Evolutionary conservation across 2,888 invertebrate species (phyloP), one percentile per base, ranked within the genome.

Genomic region (Stenurella melanura): DNA sequence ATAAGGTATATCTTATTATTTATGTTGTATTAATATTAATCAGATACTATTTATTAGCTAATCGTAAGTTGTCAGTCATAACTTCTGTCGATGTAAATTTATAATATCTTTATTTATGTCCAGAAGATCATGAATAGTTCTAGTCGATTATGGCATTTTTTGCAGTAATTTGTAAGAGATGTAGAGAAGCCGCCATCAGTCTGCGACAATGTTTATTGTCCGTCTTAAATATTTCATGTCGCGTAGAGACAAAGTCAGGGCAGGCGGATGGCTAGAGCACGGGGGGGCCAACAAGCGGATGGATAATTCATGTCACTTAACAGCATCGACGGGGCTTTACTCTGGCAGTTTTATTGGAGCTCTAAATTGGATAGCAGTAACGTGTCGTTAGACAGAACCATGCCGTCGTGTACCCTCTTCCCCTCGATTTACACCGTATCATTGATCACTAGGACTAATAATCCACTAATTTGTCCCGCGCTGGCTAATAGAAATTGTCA

Each of bases 261-360:
- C 17, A 17, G 12, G 58, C 54, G 42, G 72, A 15, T n/a, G 42
- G 63, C 54, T 79, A 73, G 71, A 83, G 86, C 80, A 70, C 74
- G 82, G 86, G 85, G 83, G 83, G 83, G 78, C 74, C 81, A 84
- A 83, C 86, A 85, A 60, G 19, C 70, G 70, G 57, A 85, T 81
- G 89, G 89, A 89, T 90, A 90, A 90, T 90, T 90, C 90, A 89
- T 88, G 90, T 90, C 90, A 90, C 90, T 90, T 90, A 89, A 88
- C 89, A 88, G 87, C 89, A 89, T 89, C 90, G 90, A 89, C 89
- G 88, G 87, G 88, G 89, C 89, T 89, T 90, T 89, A 87, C 87
- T 84, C 86, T 90, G 89, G 89, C 90, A 89, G 89, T 90, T 90
- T 89, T 90, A 90, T 90, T 90, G 90, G 89, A 87, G 88, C 89